phyloP scores from a whole-genome alignment of 2,113 vertebrate species.

The Climacteris rufus region DNA sequence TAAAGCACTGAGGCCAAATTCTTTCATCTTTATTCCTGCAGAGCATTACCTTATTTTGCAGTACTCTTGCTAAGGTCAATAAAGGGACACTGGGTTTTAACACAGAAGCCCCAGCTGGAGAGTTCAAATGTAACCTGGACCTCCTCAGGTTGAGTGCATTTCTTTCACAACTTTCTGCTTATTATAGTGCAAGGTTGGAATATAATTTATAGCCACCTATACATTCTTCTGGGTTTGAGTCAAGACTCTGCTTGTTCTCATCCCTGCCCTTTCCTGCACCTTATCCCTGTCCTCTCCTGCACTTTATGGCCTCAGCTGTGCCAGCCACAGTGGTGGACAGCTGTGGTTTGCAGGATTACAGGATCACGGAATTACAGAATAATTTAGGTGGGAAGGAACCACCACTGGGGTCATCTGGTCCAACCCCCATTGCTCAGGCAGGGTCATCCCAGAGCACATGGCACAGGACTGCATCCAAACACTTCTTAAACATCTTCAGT shows the following conservation, averaged over 20 bases:
- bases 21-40: neutral
- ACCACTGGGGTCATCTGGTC: too few species aligned
- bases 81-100: neutral
- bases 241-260: neutral
- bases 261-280: neutral
- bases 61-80: neutral
- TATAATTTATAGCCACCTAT: neutral
- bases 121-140: neutral
- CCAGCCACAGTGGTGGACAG: neutral
- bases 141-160: neutral
- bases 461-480: neutral
- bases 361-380: neutral
- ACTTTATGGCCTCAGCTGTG: neutral
- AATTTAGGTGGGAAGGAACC: neutral
- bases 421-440: neutral
- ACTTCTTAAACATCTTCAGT: neutral
- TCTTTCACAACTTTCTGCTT: neutral
- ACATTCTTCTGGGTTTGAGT: neutral
- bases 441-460: neutral
- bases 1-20: neutral
- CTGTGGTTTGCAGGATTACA: neutral
- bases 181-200: neutral
- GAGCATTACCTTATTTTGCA: neutral
- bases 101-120: neutral
- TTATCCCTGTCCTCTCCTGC: neutral